Percentiles rank a stretch among this genome's conserved stretches.
Conservation (phyloP, 1,140 invertebrate genomes). For the Hydropsyche tenuis region DNA sequence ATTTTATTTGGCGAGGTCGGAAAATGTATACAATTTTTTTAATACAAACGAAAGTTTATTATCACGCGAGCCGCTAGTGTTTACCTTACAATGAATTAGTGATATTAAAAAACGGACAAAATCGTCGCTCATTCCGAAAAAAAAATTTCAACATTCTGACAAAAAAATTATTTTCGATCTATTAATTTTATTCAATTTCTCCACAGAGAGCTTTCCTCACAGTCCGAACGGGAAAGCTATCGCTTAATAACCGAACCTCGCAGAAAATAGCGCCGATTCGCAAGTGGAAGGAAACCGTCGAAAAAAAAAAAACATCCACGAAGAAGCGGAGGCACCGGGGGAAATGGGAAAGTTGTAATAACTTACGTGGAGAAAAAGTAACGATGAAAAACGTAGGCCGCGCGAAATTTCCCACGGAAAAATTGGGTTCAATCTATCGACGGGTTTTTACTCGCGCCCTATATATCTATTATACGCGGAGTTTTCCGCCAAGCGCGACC, state of each 20-base stretch:
- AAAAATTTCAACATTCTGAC: no score
- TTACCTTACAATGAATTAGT: no score
- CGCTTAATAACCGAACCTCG: constrained; percentile 32
- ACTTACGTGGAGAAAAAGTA: constrained; percentile 42
- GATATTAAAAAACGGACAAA: no score
- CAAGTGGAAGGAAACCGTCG: background rate
- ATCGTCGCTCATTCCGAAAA: no score
- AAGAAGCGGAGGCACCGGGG: constrained; percentile 22
- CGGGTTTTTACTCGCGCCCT: constrained; percentile 29
- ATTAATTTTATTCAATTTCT: no score
- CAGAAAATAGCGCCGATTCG: constrained; percentile 15
- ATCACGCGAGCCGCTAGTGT: no score
- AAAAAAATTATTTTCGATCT: no score
- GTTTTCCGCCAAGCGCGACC: background rate
- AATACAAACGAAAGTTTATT: no score
- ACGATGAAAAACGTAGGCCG: constrained; percentile 34
- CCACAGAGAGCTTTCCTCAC: background rate
- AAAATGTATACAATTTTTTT: no score
- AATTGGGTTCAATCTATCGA: constrained; percentile 41
- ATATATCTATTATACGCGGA: constrained; percentile 31
- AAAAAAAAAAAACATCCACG: background rate
- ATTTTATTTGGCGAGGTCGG: no score
- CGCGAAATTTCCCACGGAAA: constrained; percentile 29
- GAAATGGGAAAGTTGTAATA: constrained; percentile 49
- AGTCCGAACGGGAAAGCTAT: constrained; percentile 3